Evolutionary conservation across 2,888 invertebrate genomes (phyloP), one percentile per base, ranked within the genome.

Genomic region (Eucera pruinosa): DNA sequence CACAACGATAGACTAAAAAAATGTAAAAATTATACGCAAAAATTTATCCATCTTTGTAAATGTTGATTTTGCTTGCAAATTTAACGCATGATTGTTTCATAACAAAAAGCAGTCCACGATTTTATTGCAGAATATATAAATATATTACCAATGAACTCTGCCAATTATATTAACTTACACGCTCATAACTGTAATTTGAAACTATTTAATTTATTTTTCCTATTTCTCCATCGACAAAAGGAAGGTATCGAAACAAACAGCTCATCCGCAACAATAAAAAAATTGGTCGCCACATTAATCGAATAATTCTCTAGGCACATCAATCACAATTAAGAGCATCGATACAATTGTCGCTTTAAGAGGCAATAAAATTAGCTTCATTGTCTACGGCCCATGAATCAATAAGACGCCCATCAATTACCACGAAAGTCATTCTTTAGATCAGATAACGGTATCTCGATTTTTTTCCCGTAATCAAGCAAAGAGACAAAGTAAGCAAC

Each of bases 401-500:
- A 50, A 67, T 67, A 67, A 58, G 39, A 45, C 55, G 23, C 50
- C 41, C 48, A 67, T 67, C 67, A 58, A 67, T 67, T 48, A 39
- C 13, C 39, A 20, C 20, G 33, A n/a, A 41, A 39, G 27, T 57
- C 15, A 57, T 20, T 7, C 13, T 30, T 25, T 27, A 27, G 20
- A 13, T 13, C n/a, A n/a, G n/a, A n/a, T n/a, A n/a, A n/a, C n/a
- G n/a, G n/a, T n/a, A n/a, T n/a, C n/a, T n/a, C n/a, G n/a, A n/a
- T n/a, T n/a, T n/a, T n/a, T n/a, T n/a, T n/a, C n/a, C n/a, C n/a
- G n/a, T n/a, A n/a, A n/a, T n/a, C n/a, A n/a, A n/a, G n/a, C n/a
- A n/a, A n/a, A n/a, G n/a, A n/a, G n/a, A n/a, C n/a, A n/a, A n/a
- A n/a, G n/a, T n/a, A n/a, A n/a, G 33, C 3, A 33, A 7, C 33